Conservation (phyloP, 1,140 invertebrate genomes). For the Drosophila orena region DNA sequence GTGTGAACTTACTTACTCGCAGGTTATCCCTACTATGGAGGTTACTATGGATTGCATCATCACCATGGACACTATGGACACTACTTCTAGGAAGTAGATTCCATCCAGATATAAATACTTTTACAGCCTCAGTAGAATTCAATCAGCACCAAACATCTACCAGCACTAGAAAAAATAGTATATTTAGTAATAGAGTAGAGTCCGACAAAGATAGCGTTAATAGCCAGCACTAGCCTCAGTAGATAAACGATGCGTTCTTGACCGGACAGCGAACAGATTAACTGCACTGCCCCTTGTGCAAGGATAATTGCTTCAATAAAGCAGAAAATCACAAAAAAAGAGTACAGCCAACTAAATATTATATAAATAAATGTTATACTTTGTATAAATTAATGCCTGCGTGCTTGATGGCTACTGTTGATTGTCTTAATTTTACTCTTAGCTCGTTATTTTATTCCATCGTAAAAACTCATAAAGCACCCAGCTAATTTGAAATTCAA, state of each 20-base stretch:
- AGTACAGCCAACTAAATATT: constrained; percentile 45
- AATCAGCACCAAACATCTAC: constrained; percentile 21
- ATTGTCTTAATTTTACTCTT: constrained; percentile 36
- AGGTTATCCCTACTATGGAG: constrained; percentile 78
- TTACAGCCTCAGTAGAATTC: constrained; percentile 31
- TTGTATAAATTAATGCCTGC: constrained; percentile 40
- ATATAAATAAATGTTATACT: constrained; percentile 54
- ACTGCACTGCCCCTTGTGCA: constrained; percentile 57
- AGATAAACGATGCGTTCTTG: constrained; percentile 53
- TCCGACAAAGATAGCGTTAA: constrained; percentile 19
- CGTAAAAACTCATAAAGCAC: constrained; percentile 35
- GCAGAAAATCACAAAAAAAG: constrained; percentile 66
- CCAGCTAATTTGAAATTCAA: constrained; percentile 49
- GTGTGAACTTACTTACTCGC: background rate
- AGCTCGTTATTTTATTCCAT: constrained; percentile 46
- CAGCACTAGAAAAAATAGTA: constrained; percentile 22
- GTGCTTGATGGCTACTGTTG: constrained; percentile 46
- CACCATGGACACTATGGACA: constrained; percentile 79
- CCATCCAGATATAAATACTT: background rate
- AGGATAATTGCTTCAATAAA: constrained; percentile 81
- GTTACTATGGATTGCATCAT: constrained; percentile 69
- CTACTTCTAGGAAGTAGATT: constrained; percentile 56
- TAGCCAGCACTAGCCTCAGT: constrained; percentile 48
- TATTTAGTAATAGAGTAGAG: constrained; percentile 12
- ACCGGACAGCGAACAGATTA: constrained; percentile 47